A percentile compares a stretch with the other conserved stretches of the same genome.
These are phyloP conservation scores for Callimorpha dominula DNA, from an alignment of 2,888 invertebrate genomes.

Conservation along the genomic window DNA sequence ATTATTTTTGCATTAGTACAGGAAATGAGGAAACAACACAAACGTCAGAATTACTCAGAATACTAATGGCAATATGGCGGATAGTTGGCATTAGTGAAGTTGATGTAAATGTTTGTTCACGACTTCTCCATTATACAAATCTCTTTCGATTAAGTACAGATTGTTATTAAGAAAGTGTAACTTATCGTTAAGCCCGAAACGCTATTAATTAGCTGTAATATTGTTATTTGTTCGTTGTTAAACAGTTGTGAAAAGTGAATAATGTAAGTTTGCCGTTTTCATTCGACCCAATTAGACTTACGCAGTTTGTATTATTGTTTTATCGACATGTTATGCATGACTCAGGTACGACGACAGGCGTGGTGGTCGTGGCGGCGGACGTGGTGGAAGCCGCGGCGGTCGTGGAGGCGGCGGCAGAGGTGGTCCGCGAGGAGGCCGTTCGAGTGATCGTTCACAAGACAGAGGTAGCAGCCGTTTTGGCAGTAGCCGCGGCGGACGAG, in stretches of 20 bases:
- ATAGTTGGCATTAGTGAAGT: conserved; percentile 48
- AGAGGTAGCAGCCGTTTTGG: conserved; percentile 73
- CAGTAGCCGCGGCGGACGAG: conserved; percentile 64
- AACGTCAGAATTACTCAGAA: conserved; percentile 12
- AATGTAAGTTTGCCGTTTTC: conserved; percentile 65
- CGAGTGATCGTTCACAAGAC: conserved; percentile 80
- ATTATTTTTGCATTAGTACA: neutral
- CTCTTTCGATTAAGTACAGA: conserved; percentile 12
- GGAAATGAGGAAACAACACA: conserved; percentile 9
- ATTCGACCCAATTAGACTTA: conserved; percentile 27
- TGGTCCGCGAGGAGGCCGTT: conserved; percentile 69
- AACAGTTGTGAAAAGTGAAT: conserved; percentile 30
- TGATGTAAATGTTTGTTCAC: conserved; percentile 25
- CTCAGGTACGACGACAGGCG: conserved; percentile 86
- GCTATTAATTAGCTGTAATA: conserved; percentile 26
- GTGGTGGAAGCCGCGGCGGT: conserved; percentile 70
- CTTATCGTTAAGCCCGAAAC: conserved; percentile 11
- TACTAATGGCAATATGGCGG: conserved; percentile 57
- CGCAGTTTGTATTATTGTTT: conserved; percentile 17
- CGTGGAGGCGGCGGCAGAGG: conserved; percentile 69
- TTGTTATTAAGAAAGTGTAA: conserved; percentile 14
- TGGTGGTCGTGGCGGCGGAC: conserved; percentile 75
- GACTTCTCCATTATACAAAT: conserved; percentile 14
- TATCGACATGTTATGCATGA: conserved; percentile 35
- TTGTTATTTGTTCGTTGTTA: conserved; percentile 25